Evolutionary conservation across 2,888 invertebrate species (phyloP).

Genomic region (Campoletis raptor): DNA sequence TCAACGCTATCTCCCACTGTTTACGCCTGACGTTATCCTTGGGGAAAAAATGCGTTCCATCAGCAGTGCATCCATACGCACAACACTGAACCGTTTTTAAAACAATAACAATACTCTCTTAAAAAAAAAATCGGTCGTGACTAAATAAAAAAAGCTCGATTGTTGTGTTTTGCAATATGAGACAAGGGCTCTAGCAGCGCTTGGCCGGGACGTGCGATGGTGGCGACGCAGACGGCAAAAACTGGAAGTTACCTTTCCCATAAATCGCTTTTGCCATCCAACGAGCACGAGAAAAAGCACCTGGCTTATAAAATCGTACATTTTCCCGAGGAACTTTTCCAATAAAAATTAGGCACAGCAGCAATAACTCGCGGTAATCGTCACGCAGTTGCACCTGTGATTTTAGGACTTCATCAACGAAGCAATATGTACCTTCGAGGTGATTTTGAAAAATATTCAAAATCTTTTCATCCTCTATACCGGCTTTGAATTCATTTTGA

Average conservation of each 20-base stretch:
- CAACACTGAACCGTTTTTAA: no score
- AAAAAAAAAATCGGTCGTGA: no score
- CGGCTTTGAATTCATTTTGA: neutral
- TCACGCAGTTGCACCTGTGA: constrained; percentile 63
- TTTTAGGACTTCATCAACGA: no score
- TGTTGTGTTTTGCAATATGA: no score
- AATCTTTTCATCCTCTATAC: neutral
- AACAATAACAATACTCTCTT: no score
- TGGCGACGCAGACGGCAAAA: no score
- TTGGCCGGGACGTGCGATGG: no score
- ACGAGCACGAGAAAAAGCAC: constrained; percentile 7
- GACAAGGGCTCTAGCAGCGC: no score
- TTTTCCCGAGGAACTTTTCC: neutral
- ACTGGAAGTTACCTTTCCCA: neutral
- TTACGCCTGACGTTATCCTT: neutral
- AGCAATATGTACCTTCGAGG: neutral
- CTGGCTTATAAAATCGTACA: neutral
- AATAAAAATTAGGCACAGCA: constrained; percentile 1
- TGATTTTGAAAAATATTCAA: neutral
- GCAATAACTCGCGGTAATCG: neutral
- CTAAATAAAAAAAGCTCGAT: no score
- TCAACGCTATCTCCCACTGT: neutral
- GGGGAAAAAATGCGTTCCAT: no score
- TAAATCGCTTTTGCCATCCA: constrained; percentile 21
- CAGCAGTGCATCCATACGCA: no score